Base-by-base conservation (phyloP, 2,113 vertebrate species). In the Dascyllus trimaculatus region DNA sequence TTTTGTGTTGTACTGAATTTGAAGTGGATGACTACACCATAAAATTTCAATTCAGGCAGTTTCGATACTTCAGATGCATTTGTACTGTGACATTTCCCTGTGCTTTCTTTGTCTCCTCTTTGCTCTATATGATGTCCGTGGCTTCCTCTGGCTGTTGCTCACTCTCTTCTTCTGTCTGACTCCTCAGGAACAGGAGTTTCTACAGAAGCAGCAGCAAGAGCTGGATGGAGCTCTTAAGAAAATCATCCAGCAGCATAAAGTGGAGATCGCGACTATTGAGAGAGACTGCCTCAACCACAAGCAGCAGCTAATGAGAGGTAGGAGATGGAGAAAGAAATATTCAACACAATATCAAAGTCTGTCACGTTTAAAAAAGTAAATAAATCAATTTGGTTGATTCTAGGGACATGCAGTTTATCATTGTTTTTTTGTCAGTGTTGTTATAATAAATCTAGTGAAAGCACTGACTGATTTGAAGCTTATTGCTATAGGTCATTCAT, bases 211-310 rank as follows among this genome's bases (percentile, higher is more conserved):
- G 84, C 98, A 99, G 64, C 97, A 98, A 83, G 98, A 99, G 90
- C 92, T 99, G 93, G 98, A 99, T 62, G 95, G 95, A 24, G 96
- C 96, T 57, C 91, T 99, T 80, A 99, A 99, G 94, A 99, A 97
- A 89, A 99, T 99, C 81, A 99, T 99, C 91, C 97, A 99, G 65
- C 98, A 99, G 76, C 98, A 99, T 88, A 99, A 99, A 92, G 88
- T 97, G 10, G 98, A 99, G 82, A 94, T 99, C 21, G 96, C 98
- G 85, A 98, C 95, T 21, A 99, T 99, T 11, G 98, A 99, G 85
- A 93, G 95, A 71, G 98, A 99, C 66, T 99, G 97, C 84, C 94
- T 99, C 79, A 99, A 97, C 91, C 97, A 97, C 91, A 99, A 99
- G 45, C 98, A 99, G 84, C 98, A 99, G 90, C 95, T 99, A 61